Base-by-base conservation (phyloP, 2,113 vertebrate species). In the Silurus glanis region DNA sequence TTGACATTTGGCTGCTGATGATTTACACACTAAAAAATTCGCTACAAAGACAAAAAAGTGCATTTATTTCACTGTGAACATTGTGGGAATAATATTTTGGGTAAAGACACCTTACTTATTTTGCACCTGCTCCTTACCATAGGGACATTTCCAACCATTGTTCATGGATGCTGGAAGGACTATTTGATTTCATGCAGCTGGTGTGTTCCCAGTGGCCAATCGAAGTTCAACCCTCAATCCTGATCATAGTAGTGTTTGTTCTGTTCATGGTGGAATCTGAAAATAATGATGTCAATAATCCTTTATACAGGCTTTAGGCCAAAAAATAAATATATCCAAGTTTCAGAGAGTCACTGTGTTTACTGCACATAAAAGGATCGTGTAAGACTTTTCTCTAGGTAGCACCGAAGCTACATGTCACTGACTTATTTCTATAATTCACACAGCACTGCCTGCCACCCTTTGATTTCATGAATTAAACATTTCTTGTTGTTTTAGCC, bases 371-470 rank as follows among this genome's bases (percentile, higher is more conserved):
- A 45, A 37, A 71, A 66, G 17, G 16, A 56, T 47, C 51, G 13
- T 19, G 9, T 62, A 9, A 62, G 19, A 28, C 55, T 62, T 23
- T 4, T 45, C 75, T 69, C 49, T 80, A 55, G 62, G 62, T 69
- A 66, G 51, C 51, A 51, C 55, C 81, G 55, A 17, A 10, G 8
- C 58, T 66, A 16, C n/a, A 56, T 78, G 79, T 83, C 79, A 64
- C 83, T n/a, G 45, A 67, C 67, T 84, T 83, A 28, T n/a, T 87
- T 89, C 1, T 84, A 84, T 84, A 84, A 90, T 84, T 86, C 67
- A 82, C 53, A 87, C 53, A 9, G 37, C 55, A 80, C 58, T 82
- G 64, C 61, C 72, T 83, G 74, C 47, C 49, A 86, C 9, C 1
- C 23, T 86, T 86, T 78, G 66, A 86, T 61, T 80, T 45, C 45